Percentiles rank a stretch among this genome's conserved stretches.
Conservation (phyloP, 2,113 vertebrate species). For the Eidolon helvum region DNA sequence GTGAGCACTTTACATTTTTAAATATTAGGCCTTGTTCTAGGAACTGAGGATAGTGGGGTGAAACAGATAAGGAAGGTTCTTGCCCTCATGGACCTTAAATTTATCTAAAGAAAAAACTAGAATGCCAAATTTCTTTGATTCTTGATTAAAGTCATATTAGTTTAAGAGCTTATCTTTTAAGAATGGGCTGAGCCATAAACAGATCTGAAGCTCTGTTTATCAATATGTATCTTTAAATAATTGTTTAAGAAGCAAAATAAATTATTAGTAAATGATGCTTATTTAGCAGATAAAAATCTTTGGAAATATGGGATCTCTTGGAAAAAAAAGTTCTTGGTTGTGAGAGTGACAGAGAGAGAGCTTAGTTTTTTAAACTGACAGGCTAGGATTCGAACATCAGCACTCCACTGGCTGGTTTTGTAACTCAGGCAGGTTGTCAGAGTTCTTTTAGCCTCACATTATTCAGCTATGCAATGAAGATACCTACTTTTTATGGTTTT, state of each 20-base stretch:
- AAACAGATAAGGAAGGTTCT: not conserved
- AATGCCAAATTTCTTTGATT: not conserved
- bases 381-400: not conserved
- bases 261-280: not conserved
- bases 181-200: not conserved
- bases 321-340: not conserved
- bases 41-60: not conserved
- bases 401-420: not conserved
- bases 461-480: not conserved
- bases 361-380: not conserved
- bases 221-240: not conserved
- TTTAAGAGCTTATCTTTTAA: not conserved
- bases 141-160: not conserved
- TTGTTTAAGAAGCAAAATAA: slow-evolving; percentile 6
- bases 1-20: not conserved
- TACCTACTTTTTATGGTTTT: not conserved
- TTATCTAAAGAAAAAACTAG: not conserved
- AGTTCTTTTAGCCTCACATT: not conserved
- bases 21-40: not conserved
- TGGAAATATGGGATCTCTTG: not conserved
- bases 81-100: not conserved
- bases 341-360: not conserved
- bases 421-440: not conserved
- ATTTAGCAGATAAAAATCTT: slow-evolving; percentile 27
- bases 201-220: slow-evolving; percentile 8